These are phyloP conservation scores for Gerris lacustris DNA, from an alignment of 2,888 invertebrate genomes.

Conservation along the genomic window DNA sequence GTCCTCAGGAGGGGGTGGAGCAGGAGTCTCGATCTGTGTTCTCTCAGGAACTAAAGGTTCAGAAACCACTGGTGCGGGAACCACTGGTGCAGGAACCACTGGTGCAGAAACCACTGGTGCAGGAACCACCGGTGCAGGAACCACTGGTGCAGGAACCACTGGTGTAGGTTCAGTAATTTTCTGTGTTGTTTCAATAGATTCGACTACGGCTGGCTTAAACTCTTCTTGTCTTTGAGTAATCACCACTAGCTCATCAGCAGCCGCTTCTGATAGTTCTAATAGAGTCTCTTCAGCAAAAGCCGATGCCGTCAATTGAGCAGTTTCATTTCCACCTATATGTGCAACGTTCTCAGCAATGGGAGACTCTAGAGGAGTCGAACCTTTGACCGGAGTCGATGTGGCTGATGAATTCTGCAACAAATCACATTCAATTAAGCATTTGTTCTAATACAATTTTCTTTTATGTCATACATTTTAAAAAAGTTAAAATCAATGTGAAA, in stretches of 20 bases:
- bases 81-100: not conserved
- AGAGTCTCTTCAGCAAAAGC: not conserved
- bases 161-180: not conserved
- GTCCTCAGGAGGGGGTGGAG: conserved; percentile 11
- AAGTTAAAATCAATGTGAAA: no score
- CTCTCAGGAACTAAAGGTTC: not conserved
- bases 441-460: no score
- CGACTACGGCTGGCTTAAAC: not conserved
- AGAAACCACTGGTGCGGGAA: not conserved
- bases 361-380: conserved; percentile 44
- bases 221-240: not conserved
- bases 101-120: not conserved
- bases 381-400: conserved; percentile 38
- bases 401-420: conserved; percentile 28
- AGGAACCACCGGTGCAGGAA: not conserved
- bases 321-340: not conserved
- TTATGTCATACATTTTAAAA: no score
- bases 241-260: not conserved
- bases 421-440: not conserved
- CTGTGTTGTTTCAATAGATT: not conserved
- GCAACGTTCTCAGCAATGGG: conserved; percentile 38
- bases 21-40: not conserved
- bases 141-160: not conserved
- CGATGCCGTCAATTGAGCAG: not conserved
- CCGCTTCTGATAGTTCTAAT: not conserved